Evolutionary conservation across 1,140 invertebrate genomes (phyloP).

Genomic region (Monochamus saltuarius): DNA sequence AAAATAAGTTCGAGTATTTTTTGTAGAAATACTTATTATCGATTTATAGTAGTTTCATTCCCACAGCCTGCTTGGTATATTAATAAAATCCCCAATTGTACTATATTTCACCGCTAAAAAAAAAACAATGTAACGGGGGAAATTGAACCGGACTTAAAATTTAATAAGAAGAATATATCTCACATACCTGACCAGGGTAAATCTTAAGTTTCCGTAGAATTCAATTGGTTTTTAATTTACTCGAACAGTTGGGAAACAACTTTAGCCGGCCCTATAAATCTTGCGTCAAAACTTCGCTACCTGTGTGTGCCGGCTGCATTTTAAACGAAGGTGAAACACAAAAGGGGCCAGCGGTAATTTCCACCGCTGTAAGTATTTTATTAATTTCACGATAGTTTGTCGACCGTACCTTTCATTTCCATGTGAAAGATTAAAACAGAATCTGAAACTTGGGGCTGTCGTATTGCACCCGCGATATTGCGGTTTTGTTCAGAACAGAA

Average conservation of each 20-base stretch:
- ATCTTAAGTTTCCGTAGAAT: slow-evolving; percentile 14
- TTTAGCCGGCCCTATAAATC: slow-evolving; percentile 27
- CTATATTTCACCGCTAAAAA: no score
- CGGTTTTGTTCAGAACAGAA: no score
- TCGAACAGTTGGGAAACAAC: slow-evolving; percentile 26
- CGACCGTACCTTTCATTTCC: no score
- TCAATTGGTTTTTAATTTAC: slow-evolving; percentile 32
- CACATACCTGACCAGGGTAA: slow-evolving; percentile 2
- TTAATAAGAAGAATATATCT: neutral
- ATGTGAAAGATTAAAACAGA: no score
- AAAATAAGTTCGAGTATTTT: no score
- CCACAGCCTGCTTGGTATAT: no score
- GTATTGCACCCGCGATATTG: no score
- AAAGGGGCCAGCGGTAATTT: slow-evolving; percentile 3
- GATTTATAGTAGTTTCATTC: no score
- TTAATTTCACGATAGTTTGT: slow-evolving; percentile 9
- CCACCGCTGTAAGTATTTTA: slow-evolving; percentile 1
- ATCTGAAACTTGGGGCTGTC: no score
- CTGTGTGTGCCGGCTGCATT: slow-evolving; percentile 28
- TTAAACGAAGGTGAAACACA: slow-evolving; percentile 16
- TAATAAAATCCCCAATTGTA: no score
- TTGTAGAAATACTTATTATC: no score
- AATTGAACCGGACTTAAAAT: slow-evolving; percentile 1
- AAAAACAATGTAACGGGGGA: no score
- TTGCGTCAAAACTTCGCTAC: slow-evolving; percentile 26